phyloP scores from a whole-genome alignment of 2,888 invertebrate genomes.

The Congeria kusceri region DNA sequence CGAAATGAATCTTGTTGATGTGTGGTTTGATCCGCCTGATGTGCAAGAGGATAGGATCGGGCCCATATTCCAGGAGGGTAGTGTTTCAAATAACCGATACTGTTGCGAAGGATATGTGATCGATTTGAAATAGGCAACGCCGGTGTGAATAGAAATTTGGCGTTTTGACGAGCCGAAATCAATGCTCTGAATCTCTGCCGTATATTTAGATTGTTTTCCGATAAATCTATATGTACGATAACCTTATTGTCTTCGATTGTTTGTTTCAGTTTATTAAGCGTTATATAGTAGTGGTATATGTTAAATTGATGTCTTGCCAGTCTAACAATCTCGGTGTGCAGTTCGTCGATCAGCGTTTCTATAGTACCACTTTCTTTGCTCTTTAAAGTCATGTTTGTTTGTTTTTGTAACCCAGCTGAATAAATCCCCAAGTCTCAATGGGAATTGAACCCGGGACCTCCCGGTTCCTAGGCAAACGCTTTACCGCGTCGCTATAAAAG shows the following conservation, averaged over 20 bases:
- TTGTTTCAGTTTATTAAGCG: slow-evolving; percentile 4
- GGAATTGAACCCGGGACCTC: too few species aligned
- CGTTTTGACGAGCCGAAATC: slow-evolving; percentile 39
- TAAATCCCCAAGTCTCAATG: too few species aligned
- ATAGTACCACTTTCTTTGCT: too few species aligned
- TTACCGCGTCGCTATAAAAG: too few species aligned
- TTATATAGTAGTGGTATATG: background rate
- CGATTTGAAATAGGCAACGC: slow-evolving; percentile 19
- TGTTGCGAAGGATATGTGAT: slow-evolving; percentile 16
- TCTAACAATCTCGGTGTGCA: too few species aligned
- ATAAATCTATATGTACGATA: slow-evolving; percentile 37
- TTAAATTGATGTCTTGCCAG: too few species aligned
- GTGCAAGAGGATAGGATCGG: slow-evolving; percentile 11
- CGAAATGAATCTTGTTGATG: slow-evolving; percentile 47
- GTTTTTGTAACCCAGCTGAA: too few species aligned
- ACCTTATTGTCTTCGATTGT: slow-evolving; percentile 9
- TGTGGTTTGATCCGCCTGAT: background rate
- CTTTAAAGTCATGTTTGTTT: too few species aligned
- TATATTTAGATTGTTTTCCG: slow-evolving; percentile 38
- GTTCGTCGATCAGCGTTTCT: too few species aligned
- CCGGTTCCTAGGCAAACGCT: too few species aligned
- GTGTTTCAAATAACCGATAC: slow-evolving; percentile 36
- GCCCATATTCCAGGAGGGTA: slow-evolving; percentile 40
- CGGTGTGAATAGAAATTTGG: slow-evolving; percentile 37
- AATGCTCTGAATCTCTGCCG: slow-evolving; percentile 33